Conservation (phyloP, 2,797 vertebrate genomes). For the Erpetoichthys calabaricus region DNA sequence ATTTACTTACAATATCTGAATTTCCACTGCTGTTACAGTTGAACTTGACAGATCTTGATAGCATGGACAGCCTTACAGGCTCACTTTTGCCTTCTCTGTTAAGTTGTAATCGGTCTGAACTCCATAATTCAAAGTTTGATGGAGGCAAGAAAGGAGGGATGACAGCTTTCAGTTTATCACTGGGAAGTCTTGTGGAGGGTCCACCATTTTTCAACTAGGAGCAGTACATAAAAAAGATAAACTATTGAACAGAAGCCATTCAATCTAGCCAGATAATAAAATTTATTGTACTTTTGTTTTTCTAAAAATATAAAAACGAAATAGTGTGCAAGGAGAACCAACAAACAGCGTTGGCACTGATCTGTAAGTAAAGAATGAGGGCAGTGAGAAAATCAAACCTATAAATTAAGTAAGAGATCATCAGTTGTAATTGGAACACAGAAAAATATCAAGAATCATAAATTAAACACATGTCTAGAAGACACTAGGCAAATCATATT, state of each 20-base stretch:
- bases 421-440: too few relatives aligned
- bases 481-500: too few relatives aligned
- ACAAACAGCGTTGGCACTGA: too few relatives aligned
- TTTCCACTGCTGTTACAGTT: conserved; percentile 66
- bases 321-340: not conserved
- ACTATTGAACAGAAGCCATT: conserved; percentile 3
- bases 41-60: conserved; percentile 49
- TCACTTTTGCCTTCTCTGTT: conserved; percentile 64
- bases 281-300: not conserved
- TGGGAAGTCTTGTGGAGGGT: conserved; percentile 79
- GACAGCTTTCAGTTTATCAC: conserved; percentile 89
- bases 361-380: too few relatives aligned
- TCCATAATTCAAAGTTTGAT: conserved; percentile 90
- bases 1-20: conserved; percentile 65
- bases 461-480: too few relatives aligned
- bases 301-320: not conserved
- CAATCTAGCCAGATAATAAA: not conserved
- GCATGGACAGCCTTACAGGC: conserved; percentile 57
- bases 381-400: too few relatives aligned
- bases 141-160: conserved; percentile 92
- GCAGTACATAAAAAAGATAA: conserved; percentile 1
- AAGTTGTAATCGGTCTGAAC: conserved; percentile 66
- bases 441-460: too few relatives aligned
- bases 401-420: too few relatives aligned
- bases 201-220: conserved; percentile 74